Percentiles rank a stretch among this genome's conserved stretches.
Conservation (phyloP, 2,888 invertebrate genomes). For the Leucophora obtusa region DNA sequence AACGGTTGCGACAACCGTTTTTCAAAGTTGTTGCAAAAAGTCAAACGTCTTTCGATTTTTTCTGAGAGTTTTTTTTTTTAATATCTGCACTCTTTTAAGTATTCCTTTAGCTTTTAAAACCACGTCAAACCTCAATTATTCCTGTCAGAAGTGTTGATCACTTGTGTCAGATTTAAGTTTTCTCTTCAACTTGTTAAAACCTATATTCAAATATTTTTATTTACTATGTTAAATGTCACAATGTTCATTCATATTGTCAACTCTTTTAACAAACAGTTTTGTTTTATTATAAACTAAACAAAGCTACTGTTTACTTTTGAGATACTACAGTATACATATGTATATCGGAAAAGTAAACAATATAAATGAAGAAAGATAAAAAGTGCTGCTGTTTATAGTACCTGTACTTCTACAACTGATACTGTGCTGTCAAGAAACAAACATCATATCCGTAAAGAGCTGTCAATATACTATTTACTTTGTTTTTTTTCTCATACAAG, state of each 20-base stretch:
- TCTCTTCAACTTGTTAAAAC: slow-evolving; percentile 1
- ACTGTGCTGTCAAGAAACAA: slow-evolving; percentile 43
- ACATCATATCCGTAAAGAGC: slow-evolving; percentile 51
- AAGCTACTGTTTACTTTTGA: slow-evolving; percentile 28
- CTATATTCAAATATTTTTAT: neutral
- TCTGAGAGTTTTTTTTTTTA: no score
- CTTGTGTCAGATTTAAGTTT: slow-evolving; percentile 1
- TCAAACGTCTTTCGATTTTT: no score
- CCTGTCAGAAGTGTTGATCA: slow-evolving; percentile 15
- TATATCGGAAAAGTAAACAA: no score
- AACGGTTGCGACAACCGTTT: no score
- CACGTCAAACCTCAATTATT: neutral
- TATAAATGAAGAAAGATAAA: slow-evolving; percentile 2
- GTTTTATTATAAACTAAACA: slow-evolving; percentile 28
- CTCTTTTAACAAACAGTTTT: slow-evolving; percentile 39
- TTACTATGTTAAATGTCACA: slow-evolving; percentile 43
- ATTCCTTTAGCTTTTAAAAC: no score
- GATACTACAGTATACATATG: no score
- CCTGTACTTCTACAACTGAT: slow-evolving; percentile 18
- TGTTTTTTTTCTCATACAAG: neutral
- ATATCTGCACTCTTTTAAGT: no score
- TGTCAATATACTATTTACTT: slow-evolving; percentile 44
- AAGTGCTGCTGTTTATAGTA: neutral
- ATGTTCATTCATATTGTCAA: slow-evolving; percentile 44
- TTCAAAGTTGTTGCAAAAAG: no score